Base-by-base conservation (phyloP, 1,140 invertebrate species). In the Ceratitis capitata region DNA sequence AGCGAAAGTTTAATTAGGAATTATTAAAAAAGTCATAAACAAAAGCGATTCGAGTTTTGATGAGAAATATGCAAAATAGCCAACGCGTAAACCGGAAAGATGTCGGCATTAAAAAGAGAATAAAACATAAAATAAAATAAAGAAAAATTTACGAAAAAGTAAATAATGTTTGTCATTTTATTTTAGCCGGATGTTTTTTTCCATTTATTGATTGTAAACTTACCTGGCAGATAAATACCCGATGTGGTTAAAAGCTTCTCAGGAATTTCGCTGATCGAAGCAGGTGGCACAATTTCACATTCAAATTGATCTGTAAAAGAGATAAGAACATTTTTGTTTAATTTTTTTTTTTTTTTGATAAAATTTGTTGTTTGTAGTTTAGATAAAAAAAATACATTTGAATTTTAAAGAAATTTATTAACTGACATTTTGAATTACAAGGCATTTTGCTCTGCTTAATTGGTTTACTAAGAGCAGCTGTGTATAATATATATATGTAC, bases 161-260 rank as follows among this genome's bases (percentile, higher is more conserved):
- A 32, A 39, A 83, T 53, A 47, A 85, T 78, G 23, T 69, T 16
- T 10, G 1, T 32, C 5, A 69, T 35, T 47, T 78, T 78, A 78
- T 78, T 45, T 3, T n/a, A 78, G 39, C 16, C 39, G 69, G 69
- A 78, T 78, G 39, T 42, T 42, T 16, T 56, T 10, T 19, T 56
- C n/a, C 5, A 26, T 61, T 61, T 45, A n/a, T 9, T 23, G 32
- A 78, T 78, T 56, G 51, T 45, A 90, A 82, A 85, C 89, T 90
- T 92, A 94, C 93, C 93, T 92, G 93, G 93, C 88, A 94, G 89
- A 89, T 94, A 93, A 86, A 94, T 93, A 74, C 93, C 93, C 84
- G 93, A 93, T 91, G 93, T 92, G 53, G 93, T 88, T 53, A 86
- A 82, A 16, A 86, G 78, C 87, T 93, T 93, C 88, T 94, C 93